A percentile compares a stretch with the other conserved stretches of the same genome.
Conservation (phyloP, 2,113 vertebrate species). For the Dicrurus megarhynchus region DNA sequence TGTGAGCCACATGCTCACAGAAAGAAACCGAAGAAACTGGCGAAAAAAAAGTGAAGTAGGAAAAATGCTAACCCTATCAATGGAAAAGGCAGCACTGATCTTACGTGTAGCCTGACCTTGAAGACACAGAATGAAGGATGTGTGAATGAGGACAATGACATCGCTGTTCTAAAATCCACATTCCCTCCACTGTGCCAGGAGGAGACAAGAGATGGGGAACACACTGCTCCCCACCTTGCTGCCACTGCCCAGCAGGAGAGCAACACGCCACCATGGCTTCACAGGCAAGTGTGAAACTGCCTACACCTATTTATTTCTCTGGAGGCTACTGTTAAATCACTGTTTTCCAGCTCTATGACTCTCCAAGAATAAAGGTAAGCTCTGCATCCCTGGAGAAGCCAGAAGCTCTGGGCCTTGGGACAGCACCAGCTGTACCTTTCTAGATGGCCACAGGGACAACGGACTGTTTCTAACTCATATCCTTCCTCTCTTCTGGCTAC, state of each 20-base stretch:
- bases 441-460: not conserved
- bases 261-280: accelerated
- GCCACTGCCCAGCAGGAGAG: not conserved
- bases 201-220: not conserved
- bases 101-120: not conserved
- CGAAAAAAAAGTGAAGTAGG: not conserved
- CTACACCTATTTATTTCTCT: not conserved
- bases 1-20: not conserved
- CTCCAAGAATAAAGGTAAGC: not conserved
- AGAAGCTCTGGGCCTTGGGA: not conserved
- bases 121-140: not conserved
- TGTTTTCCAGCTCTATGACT: not conserved
- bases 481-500: constrained; percentile 22
- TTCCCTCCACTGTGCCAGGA: not conserved
- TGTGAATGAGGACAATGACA: not conserved
- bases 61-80: not conserved
- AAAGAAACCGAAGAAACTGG: not conserved
- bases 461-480: constrained; percentile 4
- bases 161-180: not conserved
- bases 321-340: not conserved
- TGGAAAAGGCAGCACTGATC: not conserved
- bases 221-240: not conserved
- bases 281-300: not conserved
- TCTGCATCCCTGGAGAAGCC: not conserved
- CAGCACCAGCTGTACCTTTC: not conserved